Evolutionary conservation across 2,888 invertebrate species (phyloP), one percentile per base, ranked within the genome.

Genomic region (Rapana venosa): DNA sequence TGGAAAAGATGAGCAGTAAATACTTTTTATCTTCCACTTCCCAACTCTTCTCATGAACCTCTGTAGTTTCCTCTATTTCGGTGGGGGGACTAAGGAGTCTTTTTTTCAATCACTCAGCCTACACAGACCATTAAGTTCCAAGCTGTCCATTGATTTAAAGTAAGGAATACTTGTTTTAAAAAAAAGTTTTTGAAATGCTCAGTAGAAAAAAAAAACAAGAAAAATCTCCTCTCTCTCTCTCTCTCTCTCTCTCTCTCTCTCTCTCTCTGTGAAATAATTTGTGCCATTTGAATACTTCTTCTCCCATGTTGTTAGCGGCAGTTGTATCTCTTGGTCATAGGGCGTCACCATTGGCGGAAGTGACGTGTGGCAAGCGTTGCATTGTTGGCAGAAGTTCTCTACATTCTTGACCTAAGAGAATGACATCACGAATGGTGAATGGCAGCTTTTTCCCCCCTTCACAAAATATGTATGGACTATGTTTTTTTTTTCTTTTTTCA

Each of bases 201-300:
- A 8, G 47, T 47, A 47, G 47, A 47, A 47, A 47, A 47, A 47
- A 47, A 47, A 47, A 8, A 2, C 8, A 47, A 47, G 47, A 47
- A 47, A 47, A 47, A 47, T 47, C 61, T 61, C 61, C 61, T 86
- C 61, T 61, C 61, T 86, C 86, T 86, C 66, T 86, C 86, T 87
- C 36, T 70, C 56, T 87, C 87, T 87, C 17, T 87, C 70, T 86
- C 61, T 66, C 86, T 86, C 61, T 86, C 66, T 86, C 86, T 86
- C 86, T 56, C 56, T 56, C 56, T 56, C 15, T 26, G 8, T 85
- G 11, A 17, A 15, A 5, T 22, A 32, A 22, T 8, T 6, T 83
- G 84, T 58, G 84, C 84, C 84, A 84, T 84, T 84, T 30, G 58
- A 58, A 84, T 11, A 30, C 32, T 79, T 20, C 61, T 61, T 22